Evolutionary conservation across 2,797 vertebrate species (phyloP).

Genomic region (Poecilia picta): DNA sequence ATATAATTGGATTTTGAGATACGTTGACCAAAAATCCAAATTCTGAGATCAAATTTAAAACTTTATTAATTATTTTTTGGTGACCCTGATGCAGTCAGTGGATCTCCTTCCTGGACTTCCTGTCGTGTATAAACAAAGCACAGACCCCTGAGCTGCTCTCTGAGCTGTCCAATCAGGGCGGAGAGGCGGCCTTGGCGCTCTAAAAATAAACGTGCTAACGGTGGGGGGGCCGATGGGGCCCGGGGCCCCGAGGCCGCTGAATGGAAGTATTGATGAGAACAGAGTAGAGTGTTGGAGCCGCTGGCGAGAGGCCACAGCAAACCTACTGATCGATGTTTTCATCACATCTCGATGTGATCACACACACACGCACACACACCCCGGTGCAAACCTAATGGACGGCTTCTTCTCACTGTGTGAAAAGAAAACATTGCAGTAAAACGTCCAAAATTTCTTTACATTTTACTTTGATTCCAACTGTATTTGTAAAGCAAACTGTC

Average conservation of each 20-base stretch:
- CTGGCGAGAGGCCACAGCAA: slow-evolving; percentile 74
- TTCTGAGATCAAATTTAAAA: too few relatives aligned
- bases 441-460: too few relatives aligned
- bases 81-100: too few relatives aligned
- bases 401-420: background rate
- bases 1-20: too few relatives aligned
- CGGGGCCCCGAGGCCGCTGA: slow-evolving; percentile 49
- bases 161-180: slow-evolving; percentile 37
- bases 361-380: too few relatives aligned
- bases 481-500: background rate
- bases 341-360: slow-evolving; percentile 43
- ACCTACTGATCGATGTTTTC: slow-evolving; percentile 76
- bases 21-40: too few relatives aligned
- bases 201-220: slow-evolving; percentile 73
- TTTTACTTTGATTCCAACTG: background rate
- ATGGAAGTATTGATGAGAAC: slow-evolving; percentile 73
- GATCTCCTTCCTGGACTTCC: background rate
- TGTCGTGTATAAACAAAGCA: slow-evolving; percentile 5
- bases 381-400: background rate
- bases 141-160: slow-evolving; percentile 3
- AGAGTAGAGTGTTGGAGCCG: slow-evolving; percentile 62
- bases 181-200: slow-evolving; percentile 54
- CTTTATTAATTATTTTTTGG: too few relatives aligned
- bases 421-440: too few relatives aligned
- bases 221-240: slow-evolving; percentile 56